Base-by-base conservation (phyloP, 2,888 invertebrate species). In the Aphidius colemani region DNA sequence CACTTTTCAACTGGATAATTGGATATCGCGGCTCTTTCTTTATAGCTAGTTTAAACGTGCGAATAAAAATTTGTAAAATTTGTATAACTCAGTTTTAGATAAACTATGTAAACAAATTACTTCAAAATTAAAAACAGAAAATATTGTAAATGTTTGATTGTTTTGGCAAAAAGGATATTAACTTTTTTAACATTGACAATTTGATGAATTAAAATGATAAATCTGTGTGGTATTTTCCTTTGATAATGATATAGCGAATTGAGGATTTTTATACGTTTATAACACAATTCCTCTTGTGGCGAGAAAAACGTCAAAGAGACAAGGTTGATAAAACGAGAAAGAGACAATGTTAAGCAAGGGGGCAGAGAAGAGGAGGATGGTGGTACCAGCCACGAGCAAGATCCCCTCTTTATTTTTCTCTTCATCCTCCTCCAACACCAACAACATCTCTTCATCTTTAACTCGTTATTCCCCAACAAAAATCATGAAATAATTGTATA, bases 351-450 rank as follows among this genome's bases (percentile, higher is more conserved):
- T 61, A 63, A 61, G 60, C 59, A 56, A 58, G 61, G 64, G 57
- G 53, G 59, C 55, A 60, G 65, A 69, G 57, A 59, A 61, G 63
- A 61, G 70, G 70, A 65, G 80, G 77, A 78, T 78, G 80, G 80
- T 72, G 78, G 81, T 81, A 78, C 81, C 81, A 81, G 80, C 75
- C 80, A 77, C 81, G 75, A 74, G 69, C 73, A 75, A 75, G 70
- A 66, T 68, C 67, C 64, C 64, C 57, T 62, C 63, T 48, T 13
- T 41, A 43, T 43, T 30, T 44, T 56, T 18, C 43, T 41, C 43
- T 59, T 41, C 44, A 59, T 64, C 56, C 55, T 61, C 50, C 51
- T 39, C 43, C 53, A 45, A 49, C 61, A 30, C 5, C 0, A 30
- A 2, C 53, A 53, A 39, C 44, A 41, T 39, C 11, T 40, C 51